phyloP scores from a whole-genome alignment of 2,888 invertebrate genomes.

The Nycteola revayana region DNA sequence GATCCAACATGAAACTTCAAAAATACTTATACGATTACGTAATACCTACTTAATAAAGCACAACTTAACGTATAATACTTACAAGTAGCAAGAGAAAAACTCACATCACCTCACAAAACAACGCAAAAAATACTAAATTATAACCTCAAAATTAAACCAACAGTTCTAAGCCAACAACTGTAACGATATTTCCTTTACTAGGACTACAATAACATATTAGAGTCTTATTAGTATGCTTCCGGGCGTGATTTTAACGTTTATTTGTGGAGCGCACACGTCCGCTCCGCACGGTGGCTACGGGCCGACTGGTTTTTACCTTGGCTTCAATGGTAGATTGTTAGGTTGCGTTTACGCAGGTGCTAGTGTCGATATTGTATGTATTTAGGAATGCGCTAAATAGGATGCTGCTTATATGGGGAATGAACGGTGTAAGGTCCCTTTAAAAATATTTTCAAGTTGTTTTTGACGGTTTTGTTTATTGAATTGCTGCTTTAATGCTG shows the following conservation, averaged over 20 bases:
- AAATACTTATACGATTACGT: constrained; percentile 21
- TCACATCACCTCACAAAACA: constrained; percentile 19
- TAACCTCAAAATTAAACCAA: constrained; percentile 45
- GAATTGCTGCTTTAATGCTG: too few relatives aligned
- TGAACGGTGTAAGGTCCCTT: too few relatives aligned
- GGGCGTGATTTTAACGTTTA: constrained; percentile 13
- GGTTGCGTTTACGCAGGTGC: constrained; percentile 51
- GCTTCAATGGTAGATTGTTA: constrained; percentile 42
- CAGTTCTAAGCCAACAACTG: constrained; percentile 36
- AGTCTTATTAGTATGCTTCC: constrained; percentile 13
- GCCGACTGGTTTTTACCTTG: constrained; percentile 43
- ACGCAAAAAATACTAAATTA: constrained; percentile 21
- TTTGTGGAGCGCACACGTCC: constrained; percentile 27
- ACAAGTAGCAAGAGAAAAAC: constrained; percentile 21
- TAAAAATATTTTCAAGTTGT: too few relatives aligned
- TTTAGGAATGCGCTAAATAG: constrained; percentile 14
- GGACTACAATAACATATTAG: constrained; percentile 22
- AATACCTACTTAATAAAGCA: constrained; percentile 18
- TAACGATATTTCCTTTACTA: constrained; percentile 22
- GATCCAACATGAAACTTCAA: neutral
- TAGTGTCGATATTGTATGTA: constrained; percentile 3
- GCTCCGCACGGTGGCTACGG: constrained; percentile 29
- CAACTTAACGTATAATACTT: constrained; percentile 12
- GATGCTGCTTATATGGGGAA: constrained; percentile 10
- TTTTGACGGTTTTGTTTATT: too few relatives aligned